Conservation (phyloP, 1,140 invertebrate species). For the Megathymus violae region DNA sequence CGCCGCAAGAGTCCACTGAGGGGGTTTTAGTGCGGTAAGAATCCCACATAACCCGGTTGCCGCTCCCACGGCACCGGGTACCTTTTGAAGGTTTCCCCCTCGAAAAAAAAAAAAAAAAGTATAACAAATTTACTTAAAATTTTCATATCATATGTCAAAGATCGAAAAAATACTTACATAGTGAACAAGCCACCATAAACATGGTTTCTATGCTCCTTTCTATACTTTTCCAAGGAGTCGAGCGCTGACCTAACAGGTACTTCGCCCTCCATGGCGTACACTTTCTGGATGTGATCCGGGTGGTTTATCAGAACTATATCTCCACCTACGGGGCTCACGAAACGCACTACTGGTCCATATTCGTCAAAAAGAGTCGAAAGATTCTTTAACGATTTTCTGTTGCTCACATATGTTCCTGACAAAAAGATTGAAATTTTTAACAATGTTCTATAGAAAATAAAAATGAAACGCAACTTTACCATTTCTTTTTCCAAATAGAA, state of each 20-base stretch:
- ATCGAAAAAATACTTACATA: conserved; percentile 76
- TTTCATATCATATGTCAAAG: too few relatives aligned
- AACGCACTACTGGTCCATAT: conserved; percentile 86
- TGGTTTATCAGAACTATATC: conserved; percentile 85
- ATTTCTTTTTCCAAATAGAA: too few relatives aligned
- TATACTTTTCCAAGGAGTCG: conserved; percentile 86
- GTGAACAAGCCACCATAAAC: conserved; percentile 83
- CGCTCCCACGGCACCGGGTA: too few relatives aligned
- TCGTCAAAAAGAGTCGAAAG: conserved; percentile 84
- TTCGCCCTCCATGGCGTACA: conserved; percentile 85
- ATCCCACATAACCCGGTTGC: too few relatives aligned
- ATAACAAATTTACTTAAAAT: too few relatives aligned
- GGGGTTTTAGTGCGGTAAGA: too few relatives aligned
- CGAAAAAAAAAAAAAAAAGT: too few relatives aligned
- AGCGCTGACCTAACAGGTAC: conserved; percentile 85
- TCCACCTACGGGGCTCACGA: conserved; percentile 85
- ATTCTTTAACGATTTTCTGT: conserved; percentile 67
- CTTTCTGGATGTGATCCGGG: conserved; percentile 85
- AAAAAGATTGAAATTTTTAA: not conserved
- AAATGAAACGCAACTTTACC: too few relatives aligned
- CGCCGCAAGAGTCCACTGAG: too few relatives aligned
- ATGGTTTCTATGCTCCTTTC: conserved; percentile 83
- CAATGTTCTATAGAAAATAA: too few relatives aligned
- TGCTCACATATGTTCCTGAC: conserved; percentile 72
- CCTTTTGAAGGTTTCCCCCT: too few relatives aligned